Evolutionary conservation across 2,888 invertebrate genomes (phyloP).

Genomic region (Allophyes oxyacanthae): DNA sequence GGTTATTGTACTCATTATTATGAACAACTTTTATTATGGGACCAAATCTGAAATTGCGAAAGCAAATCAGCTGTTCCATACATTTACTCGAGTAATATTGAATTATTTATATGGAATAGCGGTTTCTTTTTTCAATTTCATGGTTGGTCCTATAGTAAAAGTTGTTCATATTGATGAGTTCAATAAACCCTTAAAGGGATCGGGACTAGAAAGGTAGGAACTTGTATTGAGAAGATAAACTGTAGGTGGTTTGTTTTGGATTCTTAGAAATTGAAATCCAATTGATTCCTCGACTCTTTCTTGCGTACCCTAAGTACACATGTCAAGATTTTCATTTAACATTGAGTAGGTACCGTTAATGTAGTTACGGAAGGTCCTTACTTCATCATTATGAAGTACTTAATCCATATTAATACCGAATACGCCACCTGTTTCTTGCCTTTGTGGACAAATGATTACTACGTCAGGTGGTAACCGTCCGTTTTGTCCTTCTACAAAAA

Average conservation of each 20-base stretch:
- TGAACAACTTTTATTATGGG: too few relatives aligned
- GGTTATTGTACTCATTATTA: too few relatives aligned
- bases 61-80: too few relatives aligned
- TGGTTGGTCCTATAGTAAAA: too few relatives aligned
- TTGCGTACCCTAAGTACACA: background rate
- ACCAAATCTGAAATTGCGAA: too few relatives aligned
- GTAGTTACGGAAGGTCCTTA: slow-evolving; percentile 5
- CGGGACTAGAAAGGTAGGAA: too few relatives aligned
- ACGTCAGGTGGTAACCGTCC: slow-evolving; percentile 46
- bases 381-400: slow-evolving; percentile 13
- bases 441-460: slow-evolving; percentile 29
- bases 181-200: too few relatives aligned
- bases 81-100: too few relatives aligned
- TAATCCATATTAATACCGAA: slow-evolving; percentile 10
- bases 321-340: background rate
- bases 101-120: too few relatives aligned
- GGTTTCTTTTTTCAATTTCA: too few relatives aligned
- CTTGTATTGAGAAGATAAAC: background rate
- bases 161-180: too few relatives aligned
- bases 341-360: background rate
- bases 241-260: background rate
- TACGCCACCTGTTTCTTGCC: slow-evolving; percentile 31
- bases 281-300: background rate
- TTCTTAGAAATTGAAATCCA: too few relatives aligned
- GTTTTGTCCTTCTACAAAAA: slow-evolving; percentile 43